Evolutionary conservation across 2,113 vertebrate species (phyloP).

Genomic region (Coptodon bakossiorum): DNA sequence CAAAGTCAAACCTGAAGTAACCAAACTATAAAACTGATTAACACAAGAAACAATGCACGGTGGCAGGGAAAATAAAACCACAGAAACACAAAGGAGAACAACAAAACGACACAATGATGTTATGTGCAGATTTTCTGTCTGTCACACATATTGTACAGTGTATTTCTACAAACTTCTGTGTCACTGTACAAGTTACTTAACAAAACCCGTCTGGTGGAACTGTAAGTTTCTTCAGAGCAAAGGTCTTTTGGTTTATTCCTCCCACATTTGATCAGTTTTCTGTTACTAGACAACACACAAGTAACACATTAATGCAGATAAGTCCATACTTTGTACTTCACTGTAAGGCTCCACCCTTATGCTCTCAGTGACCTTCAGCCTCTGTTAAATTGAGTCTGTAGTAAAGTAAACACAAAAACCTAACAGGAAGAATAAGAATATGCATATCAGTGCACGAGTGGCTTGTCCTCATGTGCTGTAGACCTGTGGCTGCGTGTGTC

Average conservation of each 20-base stretch:
- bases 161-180: not conserved
- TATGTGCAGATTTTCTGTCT: not conserved
- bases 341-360: not conserved
- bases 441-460: not conserved
- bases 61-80: not conserved
- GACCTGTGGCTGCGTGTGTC: rapidly evolving
- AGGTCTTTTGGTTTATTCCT: not conserved
- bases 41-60: not conserved
- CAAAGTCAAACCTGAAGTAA: not conserved
- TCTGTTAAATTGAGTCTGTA: not conserved
- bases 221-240: not conserved
- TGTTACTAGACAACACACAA: not conserved
- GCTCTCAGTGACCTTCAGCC: not conserved
- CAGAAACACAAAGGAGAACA: not conserved
- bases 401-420: not conserved
- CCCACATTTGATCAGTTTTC: not conserved
- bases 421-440: not conserved
- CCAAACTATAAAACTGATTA: not conserved
- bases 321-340: not conserved
- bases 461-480: not conserved
- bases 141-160: rapidly evolving
- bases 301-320: not conserved
- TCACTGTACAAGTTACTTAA: not conserved
- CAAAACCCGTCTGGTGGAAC: not conserved
- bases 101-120: not conserved